Evolutionary conservation across 2,888 invertebrate genomes (phyloP), one percentile per base, ranked within the genome.

Genomic region (Athripsodes cinereus): DNA sequence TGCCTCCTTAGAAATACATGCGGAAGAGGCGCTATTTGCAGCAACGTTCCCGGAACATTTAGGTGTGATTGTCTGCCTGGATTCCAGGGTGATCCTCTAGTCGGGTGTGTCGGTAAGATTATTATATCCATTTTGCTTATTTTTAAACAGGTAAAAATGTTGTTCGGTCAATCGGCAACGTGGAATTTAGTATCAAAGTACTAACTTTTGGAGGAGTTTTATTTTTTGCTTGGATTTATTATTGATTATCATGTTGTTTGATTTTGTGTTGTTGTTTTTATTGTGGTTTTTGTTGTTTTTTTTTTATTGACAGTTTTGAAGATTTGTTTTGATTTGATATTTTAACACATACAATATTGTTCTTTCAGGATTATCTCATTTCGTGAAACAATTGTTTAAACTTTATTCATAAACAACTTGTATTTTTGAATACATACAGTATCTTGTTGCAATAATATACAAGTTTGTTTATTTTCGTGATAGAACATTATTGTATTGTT

Each of bases 41-140:
- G 85, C 62, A 92, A 93, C 71, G 76, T 85, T 53, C 85, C 87
- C 59, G 92, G 91, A 64, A 86, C 85, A 66, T 91, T 85, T 73
- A 84, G 84, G 65, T 94, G 94, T 72, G 70, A 84, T 49, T 94
- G 94, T 72, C 91, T 91, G 53, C 84, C 86, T 67, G 93, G 93
- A 67, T 91, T 85, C 73, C 80, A 83, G 65, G 92, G 92, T 66
- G 86, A 93, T 72, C 88, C 92, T 19, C 80, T 84, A 71, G 74
- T 81, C 53, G 82, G 81, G 66, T 92, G 92, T 73, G 80, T 81
- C 74, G 90, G 90, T 90, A 84, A 61, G 61, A 58, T 26, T 40
- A 40, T 26, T 13, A 40, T 13, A 3, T 8, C 13, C 13, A 35
- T 49, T 19, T 13, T 13, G 19, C 13, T 48, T 20, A 13, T 49